Percentiles rank a stretch among this genome's conserved stretches.
These are phyloP conservation scores for Camelus bactrianus DNA, from an alignment of 2,113 vertebrate genomes.

Conservation along the genomic window DNA sequence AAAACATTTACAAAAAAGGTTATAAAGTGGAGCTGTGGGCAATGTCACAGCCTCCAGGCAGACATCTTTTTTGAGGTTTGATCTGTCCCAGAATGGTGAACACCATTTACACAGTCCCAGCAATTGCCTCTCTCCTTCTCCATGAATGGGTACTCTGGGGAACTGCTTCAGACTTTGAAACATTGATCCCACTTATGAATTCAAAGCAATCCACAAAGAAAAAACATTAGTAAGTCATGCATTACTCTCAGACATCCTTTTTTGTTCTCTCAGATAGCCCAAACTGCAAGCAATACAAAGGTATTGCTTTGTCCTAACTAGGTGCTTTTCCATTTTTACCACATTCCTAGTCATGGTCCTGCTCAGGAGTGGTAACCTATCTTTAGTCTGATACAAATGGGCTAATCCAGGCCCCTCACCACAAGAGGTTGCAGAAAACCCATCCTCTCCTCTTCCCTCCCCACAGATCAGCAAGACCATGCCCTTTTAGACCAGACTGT, in stretches of 20 bases:
- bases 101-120: neutral
- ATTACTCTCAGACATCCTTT: neutral
- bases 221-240: slow-evolving; percentile 12
- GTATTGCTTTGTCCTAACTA: slow-evolving; percentile 33
- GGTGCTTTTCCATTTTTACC: neutral
- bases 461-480: neutral
- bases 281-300: slow-evolving; percentile 5
- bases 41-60: neutral
- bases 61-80: neutral
- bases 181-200: slow-evolving; percentile 33
- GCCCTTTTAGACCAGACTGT: neutral
- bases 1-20: neutral
- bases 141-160: neutral
- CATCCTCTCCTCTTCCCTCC: neutral
- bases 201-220: slow-evolving; percentile 34
- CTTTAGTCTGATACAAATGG: neutral
- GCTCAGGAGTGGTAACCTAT: neutral
- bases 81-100: neutral
- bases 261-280: neutral
- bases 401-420: neutral
- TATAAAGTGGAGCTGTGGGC: neutral
- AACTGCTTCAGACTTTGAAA: slow-evolving; percentile 23
- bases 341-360: neutral
- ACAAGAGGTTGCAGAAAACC: neutral
- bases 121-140: neutral